phyloP scores from a whole-genome alignment of 2,888 invertebrate species.

The Heteromurus nitidus region DNA sequence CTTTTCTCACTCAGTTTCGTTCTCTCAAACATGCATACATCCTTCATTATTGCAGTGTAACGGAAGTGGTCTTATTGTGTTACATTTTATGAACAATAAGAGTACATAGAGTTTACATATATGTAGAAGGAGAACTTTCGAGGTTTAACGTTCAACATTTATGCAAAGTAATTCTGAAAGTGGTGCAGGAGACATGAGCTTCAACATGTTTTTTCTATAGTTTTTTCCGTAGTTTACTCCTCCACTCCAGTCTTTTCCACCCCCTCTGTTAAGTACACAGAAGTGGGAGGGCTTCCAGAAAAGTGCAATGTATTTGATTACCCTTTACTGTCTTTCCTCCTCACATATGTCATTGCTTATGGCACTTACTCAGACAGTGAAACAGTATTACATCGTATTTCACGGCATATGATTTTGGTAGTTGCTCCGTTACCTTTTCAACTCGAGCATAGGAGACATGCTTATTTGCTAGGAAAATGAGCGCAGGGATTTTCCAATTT shows the following conservation, averaged over 20 bases:
- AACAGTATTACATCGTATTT: neutral
- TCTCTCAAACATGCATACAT: too few species aligned
- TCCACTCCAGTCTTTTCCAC: neutral
- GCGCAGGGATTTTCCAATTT: too few species aligned
- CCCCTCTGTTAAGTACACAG: neutral
- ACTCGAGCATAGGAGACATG: neutral
- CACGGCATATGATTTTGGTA: slow-evolving; percentile 1
- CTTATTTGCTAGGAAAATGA: neutral
- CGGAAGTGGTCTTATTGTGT: too few species aligned
- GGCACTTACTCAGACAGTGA: neutral
- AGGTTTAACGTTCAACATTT: neutral
- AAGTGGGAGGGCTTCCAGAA: neutral
- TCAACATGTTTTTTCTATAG: too few species aligned
- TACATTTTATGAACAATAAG: too few species aligned
- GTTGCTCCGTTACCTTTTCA: neutral
- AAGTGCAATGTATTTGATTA: neutral
- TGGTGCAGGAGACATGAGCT: neutral
- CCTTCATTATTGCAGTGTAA: slow-evolving; percentile 6
- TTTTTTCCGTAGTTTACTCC: too few species aligned
- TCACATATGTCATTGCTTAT: neutral
- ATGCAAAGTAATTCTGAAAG: neutral
- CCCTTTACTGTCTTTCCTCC: neutral
- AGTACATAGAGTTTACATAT: too few species aligned
- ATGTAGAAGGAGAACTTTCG: too few species aligned
- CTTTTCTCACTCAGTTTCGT: too few species aligned